Conservation (phyloP, 2,113 vertebrate species). For the Crotalus tigris region DNA sequence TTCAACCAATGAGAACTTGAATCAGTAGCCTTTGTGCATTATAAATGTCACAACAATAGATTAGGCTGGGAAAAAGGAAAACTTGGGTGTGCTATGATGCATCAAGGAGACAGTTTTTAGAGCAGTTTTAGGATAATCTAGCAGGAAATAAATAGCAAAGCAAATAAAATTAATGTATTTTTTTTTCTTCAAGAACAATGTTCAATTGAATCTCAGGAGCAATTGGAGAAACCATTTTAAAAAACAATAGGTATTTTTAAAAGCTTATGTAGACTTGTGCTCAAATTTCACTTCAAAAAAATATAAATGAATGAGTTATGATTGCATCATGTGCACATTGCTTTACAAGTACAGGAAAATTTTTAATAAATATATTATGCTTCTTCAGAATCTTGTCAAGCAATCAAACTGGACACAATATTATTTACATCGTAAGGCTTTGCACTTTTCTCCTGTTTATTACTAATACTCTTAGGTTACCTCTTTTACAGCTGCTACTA, state of each 20-base stretch:
- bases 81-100: neutral
- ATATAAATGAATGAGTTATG: neutral
- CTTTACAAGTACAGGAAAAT: neutral
- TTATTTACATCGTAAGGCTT: neutral
- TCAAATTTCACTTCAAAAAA: neutral
- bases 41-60: neutral
- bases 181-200: neutral
- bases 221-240: neutral
- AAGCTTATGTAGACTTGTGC: neutral
- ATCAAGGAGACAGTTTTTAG: neutral
- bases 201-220: neutral
- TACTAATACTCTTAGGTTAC: neutral
- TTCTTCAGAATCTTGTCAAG: neutral
- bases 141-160: neutral
- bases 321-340: too few species aligned
- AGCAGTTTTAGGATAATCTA: neutral
- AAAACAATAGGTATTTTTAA: neutral
- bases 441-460: neutral
- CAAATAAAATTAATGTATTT: neutral
- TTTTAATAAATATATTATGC: neutral
- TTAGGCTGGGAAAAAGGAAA: neutral
- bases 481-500: neutral
- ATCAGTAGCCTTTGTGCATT: constrained; percentile 1
- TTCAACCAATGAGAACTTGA: neutral
- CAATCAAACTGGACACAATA: neutral